phyloP scores from a whole-genome alignment of 2,113 vertebrate species.

The Aramus guarauna region DNA sequence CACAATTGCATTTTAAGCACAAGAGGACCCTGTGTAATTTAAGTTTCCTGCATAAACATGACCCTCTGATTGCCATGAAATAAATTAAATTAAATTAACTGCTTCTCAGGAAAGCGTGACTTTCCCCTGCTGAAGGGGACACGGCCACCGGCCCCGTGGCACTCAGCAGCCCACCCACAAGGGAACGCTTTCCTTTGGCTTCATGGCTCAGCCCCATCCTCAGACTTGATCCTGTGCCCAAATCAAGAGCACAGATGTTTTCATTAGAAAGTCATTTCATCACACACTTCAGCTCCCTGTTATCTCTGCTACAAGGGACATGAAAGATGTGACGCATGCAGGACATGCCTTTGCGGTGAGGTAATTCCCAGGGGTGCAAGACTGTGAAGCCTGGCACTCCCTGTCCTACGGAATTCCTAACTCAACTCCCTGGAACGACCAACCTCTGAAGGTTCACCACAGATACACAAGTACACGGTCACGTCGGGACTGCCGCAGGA shows the following conservation, averaged over 20 bases:
- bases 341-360: background rate
- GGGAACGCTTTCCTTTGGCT: background rate
- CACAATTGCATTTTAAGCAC: background rate
- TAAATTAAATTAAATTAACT: background rate
- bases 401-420: background rate
- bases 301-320: background rate
- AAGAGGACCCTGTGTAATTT: background rate
- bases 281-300: background rate
- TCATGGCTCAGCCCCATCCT: background rate
- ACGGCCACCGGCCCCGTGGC: accelerated
- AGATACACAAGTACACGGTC: accelerated
- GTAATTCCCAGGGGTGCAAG: background rate
- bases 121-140: background rate
- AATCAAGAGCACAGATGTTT: background rate
- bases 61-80: background rate
- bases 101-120: background rate
- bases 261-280: background rate
- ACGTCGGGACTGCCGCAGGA: accelerated
- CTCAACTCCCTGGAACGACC: background rate
- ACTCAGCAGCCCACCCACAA: background rate
- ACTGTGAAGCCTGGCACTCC: background rate
- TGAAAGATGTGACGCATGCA: accelerated
- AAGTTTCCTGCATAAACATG: background rate
- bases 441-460: too few species aligned
- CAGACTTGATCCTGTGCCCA: background rate